phyloP scores from a whole-genome alignment of 1,140 invertebrate species.

The Leptestheria dahalacensis region DNA sequence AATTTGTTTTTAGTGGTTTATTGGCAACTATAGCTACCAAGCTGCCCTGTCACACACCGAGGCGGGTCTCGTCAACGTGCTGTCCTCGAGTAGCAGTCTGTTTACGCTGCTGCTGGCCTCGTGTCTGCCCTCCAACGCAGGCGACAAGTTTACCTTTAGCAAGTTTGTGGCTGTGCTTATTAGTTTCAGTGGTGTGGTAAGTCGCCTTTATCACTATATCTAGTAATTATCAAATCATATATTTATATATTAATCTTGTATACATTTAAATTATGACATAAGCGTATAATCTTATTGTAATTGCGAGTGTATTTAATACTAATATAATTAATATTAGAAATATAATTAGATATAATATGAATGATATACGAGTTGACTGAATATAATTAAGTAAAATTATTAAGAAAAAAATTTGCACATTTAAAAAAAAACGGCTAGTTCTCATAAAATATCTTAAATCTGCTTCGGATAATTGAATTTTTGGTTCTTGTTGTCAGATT shows the following conservation, averaged over 20 bases:
- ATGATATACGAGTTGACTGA: too few relatives aligned
- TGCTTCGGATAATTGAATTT: constrained; percentile 10
- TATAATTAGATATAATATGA: too few relatives aligned
- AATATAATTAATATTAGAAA: too few relatives aligned
- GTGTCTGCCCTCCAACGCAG: constrained; percentile 55
- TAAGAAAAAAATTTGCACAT: not conserved
- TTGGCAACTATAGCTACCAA: constrained; percentile 66
- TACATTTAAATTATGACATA: too few relatives aligned
- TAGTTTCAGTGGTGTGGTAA: constrained; percentile 60
- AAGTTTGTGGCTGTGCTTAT: constrained; percentile 62
- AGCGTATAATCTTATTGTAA: too few relatives aligned
- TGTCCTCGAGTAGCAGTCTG: constrained; percentile 66
- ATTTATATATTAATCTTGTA: too few relatives aligned
- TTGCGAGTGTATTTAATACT: too few relatives aligned
- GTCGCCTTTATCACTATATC: constrained; percentile 28
- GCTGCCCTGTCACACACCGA: constrained; percentile 56
- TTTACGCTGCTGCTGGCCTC: constrained; percentile 68
- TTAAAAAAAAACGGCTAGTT: not conserved
- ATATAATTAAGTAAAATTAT: too few relatives aligned
- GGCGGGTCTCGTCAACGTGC: constrained; percentile 56
- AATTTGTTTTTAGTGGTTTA: constrained; percentile 53
- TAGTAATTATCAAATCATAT: too few relatives aligned
- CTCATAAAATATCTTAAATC: not conserved
- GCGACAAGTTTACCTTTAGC: constrained; percentile 63
- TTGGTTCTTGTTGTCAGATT: constrained; percentile 6